Evolutionary conservation across 1,140 invertebrate species (phyloP), one percentile per base, ranked within the genome.

Genomic region (Aphidius ervi): DNA sequence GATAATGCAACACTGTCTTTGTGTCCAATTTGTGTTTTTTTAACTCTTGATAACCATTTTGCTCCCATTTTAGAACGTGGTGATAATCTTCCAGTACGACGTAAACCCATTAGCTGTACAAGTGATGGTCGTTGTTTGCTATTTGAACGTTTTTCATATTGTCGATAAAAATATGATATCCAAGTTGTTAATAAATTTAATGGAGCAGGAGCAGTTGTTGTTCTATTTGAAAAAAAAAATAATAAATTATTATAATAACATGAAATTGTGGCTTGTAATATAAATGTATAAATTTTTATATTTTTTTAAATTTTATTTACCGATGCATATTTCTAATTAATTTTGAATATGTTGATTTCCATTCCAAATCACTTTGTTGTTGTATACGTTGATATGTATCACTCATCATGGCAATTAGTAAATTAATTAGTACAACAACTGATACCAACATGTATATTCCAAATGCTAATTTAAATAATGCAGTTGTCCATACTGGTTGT

Each of bases 351-450:
- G 97, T 97, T 75, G 97, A 99, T 80, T 99, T 99, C 97, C 97
- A 99, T 80, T 99, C 97, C 68, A 97, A 98, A 80, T 99, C 97
- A n/a, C 97, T 99, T 86, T 99, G 96, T 48, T 96, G 94, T 84
- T 98, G 90, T 75, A 99, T 99, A 70, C 96, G 85, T 78, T 99
- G 97, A 81, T 99, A 99, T 40, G 97, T 99, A 84, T 99, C 97
- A 73, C 94, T 97, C 97, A 99, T 99, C 97, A 99, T 99, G 84
- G 97, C 97, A 86, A 99, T 99, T 69, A 99, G 88, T 60, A 99
- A 86, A 83, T 99, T 99, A 82, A 99, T 98, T 61, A 99, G 86
- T 58, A 99, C 97, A 72, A 99, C 93, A 63, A 99, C 91, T 56
- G 95, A 97, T 60, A 99, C 95, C 86, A 98, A 85, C 93, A 99